Evolutionary conservation across 2,797 vertebrate genomes (phyloP), one percentile per base, ranked within the genome.

Genomic region (Taenioides sp.): DNA sequence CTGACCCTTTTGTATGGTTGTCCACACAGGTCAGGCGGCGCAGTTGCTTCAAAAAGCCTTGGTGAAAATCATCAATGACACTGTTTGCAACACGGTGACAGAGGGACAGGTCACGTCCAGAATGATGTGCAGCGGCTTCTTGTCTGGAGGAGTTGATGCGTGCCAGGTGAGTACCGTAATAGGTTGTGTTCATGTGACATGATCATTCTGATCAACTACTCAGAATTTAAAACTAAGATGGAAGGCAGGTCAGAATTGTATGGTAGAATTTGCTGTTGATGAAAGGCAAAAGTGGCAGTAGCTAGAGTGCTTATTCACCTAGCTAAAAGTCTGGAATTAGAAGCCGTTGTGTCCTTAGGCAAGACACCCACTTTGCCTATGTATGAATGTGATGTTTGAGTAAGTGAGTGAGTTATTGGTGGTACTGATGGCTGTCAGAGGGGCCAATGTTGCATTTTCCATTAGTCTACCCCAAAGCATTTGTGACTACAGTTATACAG

Each of bases 31-130:
- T 81, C 73, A 3, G 18, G 40, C 16, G 23, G 31, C 93, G 0
- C 25, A 40, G 47, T 2, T 90, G 34, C 85, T 95, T 54, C 94
- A 95, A 87, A 95, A 95, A 71, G 94, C 94, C 0, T 77, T 80
- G 5, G 93, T 95, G 70, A 95, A 95, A 87, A 89, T 95, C 69
- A 95, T 95, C 82, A 95, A 95, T 16, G 92, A 95, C 80, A 87
- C 93, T 0, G 91, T 95, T 52, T 95, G 94, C 54, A 67, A 93
- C 34, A 1, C 43, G 1, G 92, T 94, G 65, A 94, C 91, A 0
- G 89, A 93, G 63, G 91, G 91, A 68, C 90, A 92, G 80, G 72
- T 95, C 78, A 94, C 94, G 7, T 92, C 93, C 67, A 91, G 94
- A 80, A 95, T 95, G 94, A 77, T 95, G 66, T 95, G 94, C 88